Conservation (phyloP, 2,888 invertebrate genomes). For the Harpalus rufipes region DNA sequence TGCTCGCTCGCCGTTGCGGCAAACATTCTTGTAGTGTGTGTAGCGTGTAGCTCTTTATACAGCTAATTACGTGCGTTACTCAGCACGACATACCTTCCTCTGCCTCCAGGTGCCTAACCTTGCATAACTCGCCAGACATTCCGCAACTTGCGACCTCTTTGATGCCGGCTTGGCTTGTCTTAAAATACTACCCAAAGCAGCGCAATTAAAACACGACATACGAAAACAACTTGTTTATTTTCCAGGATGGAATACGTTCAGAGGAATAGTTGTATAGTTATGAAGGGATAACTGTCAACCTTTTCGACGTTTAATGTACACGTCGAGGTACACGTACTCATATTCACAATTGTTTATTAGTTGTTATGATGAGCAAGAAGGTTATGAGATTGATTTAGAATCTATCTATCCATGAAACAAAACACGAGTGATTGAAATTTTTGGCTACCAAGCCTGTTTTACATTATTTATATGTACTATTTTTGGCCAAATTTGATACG, state of each 20-base stretch:
- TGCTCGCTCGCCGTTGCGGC: background rate
- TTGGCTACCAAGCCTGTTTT: no score
- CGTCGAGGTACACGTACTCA: no score
- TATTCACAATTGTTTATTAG: no score
- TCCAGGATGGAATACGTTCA: background rate
- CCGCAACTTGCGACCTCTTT: slow-evolving; percentile 58
- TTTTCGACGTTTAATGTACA: no score
- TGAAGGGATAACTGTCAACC: no score
- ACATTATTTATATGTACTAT: no score
- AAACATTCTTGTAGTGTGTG: slow-evolving; percentile 50
- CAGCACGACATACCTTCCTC: slow-evolving; percentile 35
- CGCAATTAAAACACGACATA: background rate
- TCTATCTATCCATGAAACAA: no score
- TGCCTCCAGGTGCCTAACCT: slow-evolving; percentile 49
- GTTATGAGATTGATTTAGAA: no score
- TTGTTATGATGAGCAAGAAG: no score
- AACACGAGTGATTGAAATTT: no score
- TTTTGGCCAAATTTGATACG: no score
- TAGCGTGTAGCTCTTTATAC: slow-evolving; percentile 55
- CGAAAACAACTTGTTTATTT: background rate
- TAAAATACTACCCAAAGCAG: slow-evolving; percentile 2
- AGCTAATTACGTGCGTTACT: slow-evolving; percentile 57
- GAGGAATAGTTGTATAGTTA: no score
- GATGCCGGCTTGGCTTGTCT: background rate
- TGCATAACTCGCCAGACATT: slow-evolving; percentile 59